Base-by-base conservation (phyloP, 2,888 invertebrate species). In the Catocala sponsa region DNA sequence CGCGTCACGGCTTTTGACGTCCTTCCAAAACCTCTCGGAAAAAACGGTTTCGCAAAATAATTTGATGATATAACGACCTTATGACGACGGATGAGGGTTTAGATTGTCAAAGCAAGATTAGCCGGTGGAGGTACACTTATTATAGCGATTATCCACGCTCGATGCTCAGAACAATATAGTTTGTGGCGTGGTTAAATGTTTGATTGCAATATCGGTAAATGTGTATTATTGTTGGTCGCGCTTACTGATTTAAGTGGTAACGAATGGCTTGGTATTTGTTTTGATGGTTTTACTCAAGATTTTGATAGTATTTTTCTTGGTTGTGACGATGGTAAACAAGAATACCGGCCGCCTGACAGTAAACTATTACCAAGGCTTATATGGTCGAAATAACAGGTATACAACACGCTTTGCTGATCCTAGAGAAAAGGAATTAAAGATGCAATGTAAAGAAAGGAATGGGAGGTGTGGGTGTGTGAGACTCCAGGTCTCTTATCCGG, bases 61-160 rank as follows among this genome's bases (percentile, higher is more conserved):
- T 32, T 63, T 25, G 59, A 66, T 67, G 59, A 63, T 52, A 84
- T 71, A 71, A 69, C 79, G 49, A 54, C 75, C 84, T 73, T 87
- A 85, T 65, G 35, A 10, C 64, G 13, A 65, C 6, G 12, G 0
- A 2, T 47, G 57, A 86, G 78, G 77, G 76, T 68, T 32, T 12
- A 81, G 46, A 70, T 73, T 86, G 32, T 52, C 38, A n/a, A 63
- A 70, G 61, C 71, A 63, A 53, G 4, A 11, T 9, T 32, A 56
- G 53, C 46, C 42, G 63, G 46, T 70, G 61, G 69, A 77, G 87
- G 86, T 88, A 85, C 85, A 86, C 79, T 81, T 71, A 86, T 90
- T 91, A 89, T 80, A 78, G 78, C 73, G 85, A 87, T 91, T 91
- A 87, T 87, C 86, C 74, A 90, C 85, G 91, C 88, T 89, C 82